Conservation (phyloP, 2,113 vertebrate species). For the Eupsittula cactorum region DNA sequence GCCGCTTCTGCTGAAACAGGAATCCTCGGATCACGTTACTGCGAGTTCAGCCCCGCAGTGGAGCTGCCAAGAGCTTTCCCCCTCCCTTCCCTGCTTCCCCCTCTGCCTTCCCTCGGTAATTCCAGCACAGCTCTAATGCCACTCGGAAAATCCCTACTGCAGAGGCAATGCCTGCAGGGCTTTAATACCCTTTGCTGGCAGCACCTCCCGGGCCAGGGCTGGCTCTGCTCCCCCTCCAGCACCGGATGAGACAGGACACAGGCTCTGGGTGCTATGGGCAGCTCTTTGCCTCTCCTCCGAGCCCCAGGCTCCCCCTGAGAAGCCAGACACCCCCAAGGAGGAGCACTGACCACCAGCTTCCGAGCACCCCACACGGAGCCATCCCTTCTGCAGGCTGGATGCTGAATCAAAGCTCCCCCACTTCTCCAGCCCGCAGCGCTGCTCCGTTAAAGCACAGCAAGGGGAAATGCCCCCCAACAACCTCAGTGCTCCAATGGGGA, state of each 20-base stretch:
- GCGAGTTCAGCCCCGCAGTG: background rate
- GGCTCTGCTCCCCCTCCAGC: background rate
- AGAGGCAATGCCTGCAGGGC: background rate
- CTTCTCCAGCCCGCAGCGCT: background rate
- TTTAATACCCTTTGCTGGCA: background rate
- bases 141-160: background rate
- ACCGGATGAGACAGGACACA: background rate
- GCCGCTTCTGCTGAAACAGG: background rate
- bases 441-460: fast-evolving
- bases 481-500: fast-evolving
- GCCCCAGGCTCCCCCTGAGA: background rate
- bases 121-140: background rate
- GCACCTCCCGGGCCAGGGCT: background rate
- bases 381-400: background rate
- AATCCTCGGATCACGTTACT: background rate
- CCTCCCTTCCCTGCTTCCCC: background rate
- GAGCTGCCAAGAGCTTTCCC: background rate
- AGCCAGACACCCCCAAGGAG: background rate
- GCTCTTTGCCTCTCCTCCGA: background rate
- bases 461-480: background rate
- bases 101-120: background rate
- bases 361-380: background rate
- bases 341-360: background rate
- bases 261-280: background rate
- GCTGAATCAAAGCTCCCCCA: background rate